Conservation (phyloP, 2,797 vertebrate species). For the Acipenser ruthenus region DNA sequence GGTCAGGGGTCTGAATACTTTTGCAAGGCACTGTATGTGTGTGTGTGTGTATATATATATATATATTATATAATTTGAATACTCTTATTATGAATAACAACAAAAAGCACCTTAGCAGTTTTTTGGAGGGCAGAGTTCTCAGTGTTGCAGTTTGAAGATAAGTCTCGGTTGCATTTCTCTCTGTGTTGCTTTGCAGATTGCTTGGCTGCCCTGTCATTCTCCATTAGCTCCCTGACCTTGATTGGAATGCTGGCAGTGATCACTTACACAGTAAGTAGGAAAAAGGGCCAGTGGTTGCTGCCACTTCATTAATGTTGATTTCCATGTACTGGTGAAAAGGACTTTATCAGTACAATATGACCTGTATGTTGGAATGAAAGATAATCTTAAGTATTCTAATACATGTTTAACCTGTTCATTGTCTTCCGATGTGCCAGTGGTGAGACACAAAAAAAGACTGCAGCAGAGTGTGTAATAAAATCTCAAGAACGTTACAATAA, state of each 20-base stretch:
- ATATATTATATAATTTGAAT: no score
- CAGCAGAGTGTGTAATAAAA: no score
- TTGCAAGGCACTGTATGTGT: no score
- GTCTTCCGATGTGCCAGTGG: no score
- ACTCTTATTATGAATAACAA: no score
- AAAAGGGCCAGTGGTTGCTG: constrained; percentile 27
- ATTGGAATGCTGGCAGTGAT: constrained; percentile 97
- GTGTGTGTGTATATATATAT: no score
- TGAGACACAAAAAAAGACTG: no score
- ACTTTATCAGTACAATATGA: constrained; percentile 18
- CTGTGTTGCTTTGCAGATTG: constrained; percentile 65
- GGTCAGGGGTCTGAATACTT: no score
- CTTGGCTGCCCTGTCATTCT: constrained; percentile 86
- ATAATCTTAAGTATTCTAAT: neutral
- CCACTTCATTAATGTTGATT: constrained; percentile 24
- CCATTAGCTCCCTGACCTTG: constrained; percentile 94
- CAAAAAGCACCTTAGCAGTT: no score
- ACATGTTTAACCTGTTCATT: no score
- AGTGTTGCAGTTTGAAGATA: constrained; percentile 1
- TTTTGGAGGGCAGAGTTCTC: constrained; percentile 1
- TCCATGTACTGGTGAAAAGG: constrained; percentile 25
- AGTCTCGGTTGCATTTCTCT: neutral
- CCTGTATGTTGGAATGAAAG: constrained; percentile 17
- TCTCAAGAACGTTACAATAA: no score
- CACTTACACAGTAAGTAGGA: constrained; percentile 90